Conservation (phyloP, 2,888 invertebrate genomes). For the Tetanocera ferruginea region DNA sequence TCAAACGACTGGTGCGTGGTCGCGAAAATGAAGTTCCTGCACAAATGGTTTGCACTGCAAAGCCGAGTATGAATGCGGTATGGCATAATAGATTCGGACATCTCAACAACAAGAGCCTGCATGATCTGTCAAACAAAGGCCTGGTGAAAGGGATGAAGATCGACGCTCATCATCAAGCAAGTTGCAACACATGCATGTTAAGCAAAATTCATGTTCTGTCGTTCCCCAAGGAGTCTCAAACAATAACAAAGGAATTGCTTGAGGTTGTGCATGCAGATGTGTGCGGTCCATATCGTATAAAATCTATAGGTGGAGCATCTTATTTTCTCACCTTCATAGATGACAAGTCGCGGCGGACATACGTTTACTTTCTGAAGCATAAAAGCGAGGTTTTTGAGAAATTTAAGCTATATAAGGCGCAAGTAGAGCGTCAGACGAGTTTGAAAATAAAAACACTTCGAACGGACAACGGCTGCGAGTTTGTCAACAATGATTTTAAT, state of each 20-base stretch:
- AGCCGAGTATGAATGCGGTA: neutral
- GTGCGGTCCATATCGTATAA: constrained; percentile 35
- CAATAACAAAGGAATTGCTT: constrained; percentile 22
- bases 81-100: neutral
- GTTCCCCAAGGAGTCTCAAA: constrained; percentile 30
- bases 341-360: constrained; percentile 33
- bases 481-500: constrained; percentile 34
- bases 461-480: constrained; percentile 40
- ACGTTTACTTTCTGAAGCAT: constrained; percentile 34
- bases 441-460: constrained; percentile 35
- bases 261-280: constrained; percentile 38
- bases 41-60: no score
- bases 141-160: constrained; percentile 32
- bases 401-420: constrained; percentile 37
- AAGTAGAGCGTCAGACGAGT: constrained; percentile 40
- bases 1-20: constrained; percentile 14
- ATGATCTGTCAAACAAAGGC: constrained; percentile 19
- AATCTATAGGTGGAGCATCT: constrained; percentile 25
- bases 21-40: no score
- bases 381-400: constrained; percentile 37
- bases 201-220: constrained; percentile 37
- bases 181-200: constrained; percentile 32
- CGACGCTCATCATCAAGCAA: constrained; percentile 5
- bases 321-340: constrained; percentile 39
- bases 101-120: constrained; percentile 14